Base-by-base conservation (phyloP, 1,140 invertebrate species). In the Meloidogyne floridensis region DNA sequence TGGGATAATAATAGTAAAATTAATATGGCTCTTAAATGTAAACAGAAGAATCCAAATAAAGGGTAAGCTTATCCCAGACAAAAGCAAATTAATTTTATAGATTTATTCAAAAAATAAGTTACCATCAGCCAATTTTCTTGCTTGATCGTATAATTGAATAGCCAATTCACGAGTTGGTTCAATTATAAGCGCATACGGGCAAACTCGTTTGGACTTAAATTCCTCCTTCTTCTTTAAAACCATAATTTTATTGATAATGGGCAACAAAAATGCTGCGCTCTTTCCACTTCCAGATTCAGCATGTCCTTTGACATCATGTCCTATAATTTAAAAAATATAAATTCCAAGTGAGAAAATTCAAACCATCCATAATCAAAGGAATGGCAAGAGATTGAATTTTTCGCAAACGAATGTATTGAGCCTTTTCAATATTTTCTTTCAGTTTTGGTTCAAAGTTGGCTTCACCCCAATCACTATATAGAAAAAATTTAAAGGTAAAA, bases 91-190 rank as follows among this genome's bases (percentile, higher is more conserved):
- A 15, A 59, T 32, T 32, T 32, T 32, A 32, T 32, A 32, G 32
- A 32, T 32, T 32, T 32, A 32, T 32, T 32, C 32, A 77, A 82
- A 70, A 59, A 47, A 72, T 42, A n/a, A 43, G 18, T 65, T 70
- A 87, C 96, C 93, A 90, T 97, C 96, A 71, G 95, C 93, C 91
- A 98, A 97, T 91, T 98, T 98, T 81, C 95, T 93, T 80, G 96
- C 95, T 91, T 98, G 96, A 87, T 98, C 96, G 90, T 95, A 97
- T 87, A 98, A 97, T 88, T 98, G 97, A 7, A 95, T 96, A 73
- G 96, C 96, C 85, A 98, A 92, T 92, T 98, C 97, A 87, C 96
- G 92, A 71, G 96, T 98, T 8, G 97, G 97, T 53, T 96, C 95
- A 89, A 98, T 95, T 5, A 95, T 93, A 80, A 99, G 91, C 93